Evolutionary conservation across 2,113 vertebrate species (phyloP).

Genomic region (Hippocampus comes): DNA sequence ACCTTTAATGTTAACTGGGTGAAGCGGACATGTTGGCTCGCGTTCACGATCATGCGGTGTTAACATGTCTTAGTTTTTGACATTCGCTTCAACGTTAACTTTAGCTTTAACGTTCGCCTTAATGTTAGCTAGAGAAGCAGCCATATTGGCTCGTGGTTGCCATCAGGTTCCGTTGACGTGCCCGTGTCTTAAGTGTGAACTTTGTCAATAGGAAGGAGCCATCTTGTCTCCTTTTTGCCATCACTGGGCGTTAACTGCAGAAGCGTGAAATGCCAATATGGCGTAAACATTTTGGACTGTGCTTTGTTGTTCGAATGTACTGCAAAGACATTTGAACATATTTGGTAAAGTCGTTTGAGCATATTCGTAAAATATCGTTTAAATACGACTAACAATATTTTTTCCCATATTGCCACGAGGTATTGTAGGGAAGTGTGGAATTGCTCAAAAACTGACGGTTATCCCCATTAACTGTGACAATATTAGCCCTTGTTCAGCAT

Average conservation of each 20-base stretch:
- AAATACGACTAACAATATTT: too few relatives aligned
- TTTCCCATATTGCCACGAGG: too few relatives aligned
- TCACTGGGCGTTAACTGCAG: neutral
- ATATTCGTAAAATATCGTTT: too few relatives aligned
- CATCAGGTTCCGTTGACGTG: neutral
- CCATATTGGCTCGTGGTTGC: neutral
- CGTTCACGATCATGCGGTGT: constrained; percentile 7
- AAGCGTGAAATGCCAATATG: too few relatives aligned
- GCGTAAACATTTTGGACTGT: too few relatives aligned
- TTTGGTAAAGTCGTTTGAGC: too few relatives aligned
- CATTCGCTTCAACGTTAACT: neutral
- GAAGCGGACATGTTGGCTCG: neutral
- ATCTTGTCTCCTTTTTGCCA: neutral
- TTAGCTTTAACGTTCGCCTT: neutral
- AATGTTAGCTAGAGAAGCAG: neutral
- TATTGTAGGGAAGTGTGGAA: too few relatives aligned
- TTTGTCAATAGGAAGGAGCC: neutral
- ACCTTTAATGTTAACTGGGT: neutral
- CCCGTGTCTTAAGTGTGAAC: neutral
- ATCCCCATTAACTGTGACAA: too few relatives aligned
- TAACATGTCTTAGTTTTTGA: constrained; percentile 5
- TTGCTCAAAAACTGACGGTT: too few relatives aligned
- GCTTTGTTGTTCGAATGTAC: too few relatives aligned
- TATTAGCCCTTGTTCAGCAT: neutral
- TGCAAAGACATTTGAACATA: too few relatives aligned